Percentiles rank a stretch among this genome's conserved stretches.
Conservation (phyloP, 2,888 invertebrate species). For the Stegana nigrithorax region DNA sequence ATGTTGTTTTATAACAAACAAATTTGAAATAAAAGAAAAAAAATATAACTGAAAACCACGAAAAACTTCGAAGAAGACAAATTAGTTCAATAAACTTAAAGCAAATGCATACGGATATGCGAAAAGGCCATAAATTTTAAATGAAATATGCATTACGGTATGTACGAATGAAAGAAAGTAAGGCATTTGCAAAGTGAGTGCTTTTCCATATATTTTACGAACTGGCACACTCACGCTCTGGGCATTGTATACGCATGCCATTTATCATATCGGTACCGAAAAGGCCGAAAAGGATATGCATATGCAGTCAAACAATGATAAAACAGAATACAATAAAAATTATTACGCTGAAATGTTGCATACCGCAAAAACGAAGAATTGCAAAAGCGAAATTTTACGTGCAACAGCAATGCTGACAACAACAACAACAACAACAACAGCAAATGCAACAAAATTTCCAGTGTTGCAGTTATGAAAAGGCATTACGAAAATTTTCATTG, state of each 20-base stretch:
- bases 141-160: constrained; percentile 11
- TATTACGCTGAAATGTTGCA: background rate
- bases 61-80: background rate
- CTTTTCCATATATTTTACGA: background rate
- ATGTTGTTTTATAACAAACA: background rate
- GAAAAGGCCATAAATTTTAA: background rate
- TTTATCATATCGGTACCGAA: constrained; percentile 4
- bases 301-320: background rate
- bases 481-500: no score
- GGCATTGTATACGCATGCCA: background rate
- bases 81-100: background rate
- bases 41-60: background rate
- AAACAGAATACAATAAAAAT: constrained; percentile 5
- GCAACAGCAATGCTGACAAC: no score
- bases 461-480: no score
- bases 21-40: background rate
- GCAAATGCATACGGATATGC: background rate
- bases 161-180: background rate
- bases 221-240: background rate
- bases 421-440: no score
- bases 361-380: no score
- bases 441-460: no score
- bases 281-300: constrained; percentile 6
- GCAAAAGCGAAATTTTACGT: no score
- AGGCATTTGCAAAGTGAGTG: background rate